Evolutionary conservation across 2,797 vertebrate genomes (phyloP).

Genomic region (Squalus acanthias): DNA sequence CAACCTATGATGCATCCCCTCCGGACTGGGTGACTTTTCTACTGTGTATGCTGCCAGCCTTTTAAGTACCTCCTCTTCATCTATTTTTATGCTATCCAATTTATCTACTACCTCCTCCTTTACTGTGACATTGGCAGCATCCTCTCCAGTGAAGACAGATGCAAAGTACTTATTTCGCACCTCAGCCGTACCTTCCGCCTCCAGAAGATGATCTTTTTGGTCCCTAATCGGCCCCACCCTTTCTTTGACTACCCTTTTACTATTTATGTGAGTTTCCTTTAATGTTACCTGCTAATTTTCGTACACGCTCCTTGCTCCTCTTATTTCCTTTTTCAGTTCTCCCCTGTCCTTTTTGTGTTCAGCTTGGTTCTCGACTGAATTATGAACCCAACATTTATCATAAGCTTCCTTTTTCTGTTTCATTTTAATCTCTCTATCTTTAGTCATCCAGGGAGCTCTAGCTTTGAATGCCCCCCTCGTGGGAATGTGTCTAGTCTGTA

Average conservation of each 20-base stretch:
- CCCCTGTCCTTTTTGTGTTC: background rate
- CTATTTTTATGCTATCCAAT: background rate
- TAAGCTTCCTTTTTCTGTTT: background rate
- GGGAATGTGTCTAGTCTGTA: background rate
- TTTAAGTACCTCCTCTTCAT: background rate
- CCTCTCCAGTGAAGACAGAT: background rate
- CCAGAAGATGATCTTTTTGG: background rate
- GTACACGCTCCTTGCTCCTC: background rate
- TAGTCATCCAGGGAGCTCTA: background rate
- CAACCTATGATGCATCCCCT: too few relatives aligned
- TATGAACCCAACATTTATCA: background rate
- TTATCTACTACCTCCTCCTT: background rate
- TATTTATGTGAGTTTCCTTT: too few relatives aligned
- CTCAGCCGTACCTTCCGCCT: background rate
- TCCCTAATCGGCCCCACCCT: too few relatives aligned
- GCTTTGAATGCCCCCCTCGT: background rate
- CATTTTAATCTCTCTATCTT: background rate
- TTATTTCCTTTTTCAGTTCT: background rate
- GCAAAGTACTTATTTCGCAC: background rate
- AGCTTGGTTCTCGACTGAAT: background rate
- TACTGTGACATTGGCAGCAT: background rate
- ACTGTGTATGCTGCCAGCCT: background rate
- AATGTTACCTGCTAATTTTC: too few relatives aligned
- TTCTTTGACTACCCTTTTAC: background rate
- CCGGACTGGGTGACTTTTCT: background rate